These are phyloP conservation scores for Hesperia comma DNA, from an alignment of 2,888 invertebrate genomes.

Conservation along the genomic window DNA sequence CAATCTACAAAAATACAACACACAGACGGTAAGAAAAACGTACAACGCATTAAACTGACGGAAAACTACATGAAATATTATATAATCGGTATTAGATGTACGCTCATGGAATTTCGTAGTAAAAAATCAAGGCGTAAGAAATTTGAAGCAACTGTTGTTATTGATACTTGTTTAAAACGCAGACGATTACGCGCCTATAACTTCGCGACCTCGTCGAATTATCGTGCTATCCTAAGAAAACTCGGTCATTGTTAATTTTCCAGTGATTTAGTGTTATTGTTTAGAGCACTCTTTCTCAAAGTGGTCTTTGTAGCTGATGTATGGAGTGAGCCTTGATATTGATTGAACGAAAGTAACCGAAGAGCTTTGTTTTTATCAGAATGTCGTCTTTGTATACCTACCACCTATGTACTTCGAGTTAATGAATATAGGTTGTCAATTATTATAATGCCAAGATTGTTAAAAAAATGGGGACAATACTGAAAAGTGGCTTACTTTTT, in stretches of 20 bases:
- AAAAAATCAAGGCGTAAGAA: conserved; percentile 39
- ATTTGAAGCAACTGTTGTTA: conserved; percentile 35
- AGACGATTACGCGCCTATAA: conserved; percentile 37
- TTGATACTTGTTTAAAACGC: conserved; percentile 28
- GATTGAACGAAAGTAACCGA: no score
- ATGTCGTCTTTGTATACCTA: no score
- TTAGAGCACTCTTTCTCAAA: not conserved
- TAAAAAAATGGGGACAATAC: no score
- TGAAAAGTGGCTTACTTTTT: no score
- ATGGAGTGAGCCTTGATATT: no score
- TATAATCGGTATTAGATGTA: conserved; percentile 19
- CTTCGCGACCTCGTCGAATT: conserved; percentile 44
- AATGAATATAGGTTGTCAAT: no score
- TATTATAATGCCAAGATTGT: no score
- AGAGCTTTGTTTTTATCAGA: no score
- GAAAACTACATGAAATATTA: conserved; percentile 38
- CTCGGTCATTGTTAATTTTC: conserved; percentile 57
- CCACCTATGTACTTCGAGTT: no score
- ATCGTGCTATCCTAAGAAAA: conserved; percentile 54
- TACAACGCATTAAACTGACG: conserved; percentile 7
- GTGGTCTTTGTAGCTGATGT: not conserved
- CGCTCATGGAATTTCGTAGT: conserved; percentile 32
- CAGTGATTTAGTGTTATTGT: conserved; percentile 62
- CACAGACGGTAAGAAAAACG: not conserved
- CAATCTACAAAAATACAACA: not conserved